Base-by-base conservation (phyloP, 2,888 invertebrate genomes). In the Rhorus exstirpatorius region DNA sequence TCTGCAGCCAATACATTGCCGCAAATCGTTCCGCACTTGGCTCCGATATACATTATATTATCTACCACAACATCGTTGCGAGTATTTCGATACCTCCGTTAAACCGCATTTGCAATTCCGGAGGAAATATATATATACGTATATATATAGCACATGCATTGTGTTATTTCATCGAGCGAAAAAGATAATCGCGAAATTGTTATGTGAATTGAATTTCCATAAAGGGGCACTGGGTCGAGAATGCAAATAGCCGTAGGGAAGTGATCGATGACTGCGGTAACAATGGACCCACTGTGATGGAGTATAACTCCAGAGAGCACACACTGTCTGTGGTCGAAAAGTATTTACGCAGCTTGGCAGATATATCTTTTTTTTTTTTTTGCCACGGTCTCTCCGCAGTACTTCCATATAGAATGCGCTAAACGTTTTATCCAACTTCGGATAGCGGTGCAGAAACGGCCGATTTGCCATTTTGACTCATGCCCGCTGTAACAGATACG, bases 131-230 rank as follows among this genome's bases (percentile, higher is more conserved):
- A 38, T 8, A 76, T 49, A 44, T 49, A 19, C 38, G 49, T 44
- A 17, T 26, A 38, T 8, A 76, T 49, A 44, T 49, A 58, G 10
- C 46, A 65, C n/a, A 58, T 46, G 4, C 19, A 67, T 58, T 46
- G 35, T 58, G 51, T 68, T 61, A 55, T 79, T 53, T 44, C 17
- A 0, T 53, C 8, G 68, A 31, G 26, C 38, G 41, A 41, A 38
- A 58, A 74, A 63, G 31, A 67, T 65, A 79, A 74, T 38, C 51
- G 24, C 51, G 3, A 65, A 75, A 75, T 65, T 75, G 67, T 35
- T 65, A 49, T 19, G 35, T 79, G 38, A 60, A 79, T 74, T 79
- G 79, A 61, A 65, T 63, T 44, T 21, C 38, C 38, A 38, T 55
- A 19, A 51, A 19, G 49, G 41, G n/a, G n/a, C 35, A 72, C 44